Base-by-base conservation (phyloP, 1,140 invertebrate species). In the Penaeus indicus region DNA sequence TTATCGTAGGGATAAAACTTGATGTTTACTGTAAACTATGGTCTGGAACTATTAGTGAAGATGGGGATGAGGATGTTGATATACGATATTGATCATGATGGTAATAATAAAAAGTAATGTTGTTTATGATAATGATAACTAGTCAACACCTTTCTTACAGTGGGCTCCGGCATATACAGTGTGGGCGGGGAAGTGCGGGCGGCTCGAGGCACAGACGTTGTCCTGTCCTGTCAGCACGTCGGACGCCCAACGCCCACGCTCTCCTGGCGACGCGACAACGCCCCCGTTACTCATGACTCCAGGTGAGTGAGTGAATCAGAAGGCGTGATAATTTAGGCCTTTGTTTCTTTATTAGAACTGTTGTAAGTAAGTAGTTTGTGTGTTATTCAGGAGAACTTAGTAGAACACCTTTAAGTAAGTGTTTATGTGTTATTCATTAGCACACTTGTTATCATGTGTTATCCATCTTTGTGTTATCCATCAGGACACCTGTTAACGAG, bases 141-240 rank as follows among this genome's bases (percentile, higher is more conserved):
- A 2, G 13, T 1, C 11, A 19, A 13, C 77, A 69, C 69, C 86
- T 69, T 85, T 83, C 54, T 78, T 87, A 61, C 92, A 95, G 95
- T 95, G 90, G 94, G 95, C 90, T 94, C 94, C 42, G 94, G 94
- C 16, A 94, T 95, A 75, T 93, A 95, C 84, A 95, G 94, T 25
- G 95, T 95, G 90, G 94, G 94, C 61, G 92, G 94, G 89, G 92
- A 92, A 8, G 90, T 95, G 25, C 92, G 93, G 75, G 93, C 94
- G 25, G 93, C 93, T 61, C 94, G 94, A 93, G 93, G 93, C 80
- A 92, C 94, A 11, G 94, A 95, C 86, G 93, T 95, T 32, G 94
- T 93, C 69, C 92, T 95, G n/a, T 92, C 93, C 0, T 95, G 95
- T 91, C 91, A 94, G 3, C 94, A 93, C 75, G 94, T 95, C 13